A percentile compares a stretch with the other conserved stretches of the same genome.
phyloP scores from a whole-genome alignment of 2,888 invertebrate species.

The Pseudococcus viburni region DNA sequence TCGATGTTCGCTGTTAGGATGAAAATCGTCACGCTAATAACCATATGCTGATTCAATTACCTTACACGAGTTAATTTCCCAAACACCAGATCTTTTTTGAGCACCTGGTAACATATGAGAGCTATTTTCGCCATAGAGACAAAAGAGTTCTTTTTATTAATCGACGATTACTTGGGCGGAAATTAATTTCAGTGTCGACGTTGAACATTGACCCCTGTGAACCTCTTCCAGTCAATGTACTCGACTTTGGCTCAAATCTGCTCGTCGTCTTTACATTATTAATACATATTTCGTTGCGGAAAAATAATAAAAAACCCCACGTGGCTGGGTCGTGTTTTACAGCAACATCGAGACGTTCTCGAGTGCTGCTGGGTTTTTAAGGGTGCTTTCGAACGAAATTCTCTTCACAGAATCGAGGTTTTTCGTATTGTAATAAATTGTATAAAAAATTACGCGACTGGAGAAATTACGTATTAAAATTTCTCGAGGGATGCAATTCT shows the following conservation, averaged over 20 bases:
- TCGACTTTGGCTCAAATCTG: not conserved
- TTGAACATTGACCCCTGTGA: slow-evolving; percentile 20
- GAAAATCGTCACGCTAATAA: slow-evolving; percentile 28
- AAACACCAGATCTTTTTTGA: not conserved
- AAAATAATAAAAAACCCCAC: not conserved
- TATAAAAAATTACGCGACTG: slow-evolving; percentile 13
- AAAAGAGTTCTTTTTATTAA: not conserved
- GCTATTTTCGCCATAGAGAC: not conserved
- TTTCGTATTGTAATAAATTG: slow-evolving; percentile 7
- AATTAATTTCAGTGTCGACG: slow-evolving; percentile 22
- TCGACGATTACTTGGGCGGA: not conserved
- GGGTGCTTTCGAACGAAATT: slow-evolving; percentile 11
- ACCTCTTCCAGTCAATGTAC: not conserved
- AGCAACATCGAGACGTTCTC: not conserved
- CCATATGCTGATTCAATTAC: slow-evolving; percentile 42
- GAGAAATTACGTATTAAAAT: slow-evolving; percentile 1
- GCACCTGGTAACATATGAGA: slow-evolving; percentile 1
- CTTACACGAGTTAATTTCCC: not conserved
- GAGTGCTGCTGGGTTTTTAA: not conserved
- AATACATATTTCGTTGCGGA: not conserved
- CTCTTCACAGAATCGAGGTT: not conserved
- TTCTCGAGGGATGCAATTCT: not conserved
- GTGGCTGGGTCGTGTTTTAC: not conserved
- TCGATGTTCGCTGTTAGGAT: not conserved
- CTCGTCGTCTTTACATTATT: not conserved